Evolutionary conservation across 1,140 invertebrate genomes (phyloP).

Genomic region (Orchestia grillus): DNA sequence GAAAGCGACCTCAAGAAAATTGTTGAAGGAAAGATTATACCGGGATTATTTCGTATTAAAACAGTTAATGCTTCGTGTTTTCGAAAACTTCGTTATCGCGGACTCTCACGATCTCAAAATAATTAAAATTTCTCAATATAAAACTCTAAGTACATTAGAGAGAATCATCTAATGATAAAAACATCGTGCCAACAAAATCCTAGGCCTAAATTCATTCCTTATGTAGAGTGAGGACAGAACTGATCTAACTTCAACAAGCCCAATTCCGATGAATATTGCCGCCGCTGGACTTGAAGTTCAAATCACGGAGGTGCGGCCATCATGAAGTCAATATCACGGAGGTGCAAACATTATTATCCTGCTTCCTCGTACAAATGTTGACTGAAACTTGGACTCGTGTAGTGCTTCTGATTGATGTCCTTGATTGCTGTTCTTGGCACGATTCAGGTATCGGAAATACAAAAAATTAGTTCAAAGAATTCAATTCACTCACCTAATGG

Average conservation of each 20-base stretch:
- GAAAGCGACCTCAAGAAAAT: too few species aligned
- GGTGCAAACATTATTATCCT: background rate
- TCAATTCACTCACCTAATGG: background rate
- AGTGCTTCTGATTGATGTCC: background rate
- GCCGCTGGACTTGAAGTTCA: background rate
- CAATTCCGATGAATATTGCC: background rate
- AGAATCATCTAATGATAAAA: background rate
- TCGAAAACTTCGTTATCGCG: background rate
- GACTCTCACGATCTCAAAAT: background rate
- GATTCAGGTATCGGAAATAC: background rate
- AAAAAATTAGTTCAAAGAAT: background rate
- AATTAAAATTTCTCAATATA: too few species aligned
- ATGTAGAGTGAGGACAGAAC: background rate
- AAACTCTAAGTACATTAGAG: background rate
- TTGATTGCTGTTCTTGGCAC: background rate
- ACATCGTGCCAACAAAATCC: background rate
- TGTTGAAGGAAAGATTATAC: too few species aligned
- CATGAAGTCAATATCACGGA: background rate
- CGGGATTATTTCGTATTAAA: background rate
- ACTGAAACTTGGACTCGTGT: background rate
- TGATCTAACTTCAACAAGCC: background rate
- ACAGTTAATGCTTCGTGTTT: background rate
- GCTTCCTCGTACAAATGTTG: background rate
- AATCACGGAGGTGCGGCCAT: background rate
- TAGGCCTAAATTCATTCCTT: background rate